Conservation (phyloP, 1,140 invertebrate genomes). For the Atta cephalotes region DNA sequence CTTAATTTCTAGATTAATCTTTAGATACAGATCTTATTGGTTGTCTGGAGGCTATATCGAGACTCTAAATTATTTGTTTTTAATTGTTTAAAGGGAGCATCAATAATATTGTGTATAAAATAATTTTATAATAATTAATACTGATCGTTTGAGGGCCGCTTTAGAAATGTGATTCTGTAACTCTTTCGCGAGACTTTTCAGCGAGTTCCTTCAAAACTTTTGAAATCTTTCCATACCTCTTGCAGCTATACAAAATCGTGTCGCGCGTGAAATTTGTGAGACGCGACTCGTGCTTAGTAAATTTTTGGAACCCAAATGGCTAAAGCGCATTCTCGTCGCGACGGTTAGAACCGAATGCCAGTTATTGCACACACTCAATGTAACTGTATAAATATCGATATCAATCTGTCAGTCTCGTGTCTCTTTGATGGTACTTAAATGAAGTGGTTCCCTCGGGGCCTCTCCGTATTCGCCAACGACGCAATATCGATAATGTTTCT, state of each 20-base stretch:
- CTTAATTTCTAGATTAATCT: too few species aligned
- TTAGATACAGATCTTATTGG: too few species aligned
- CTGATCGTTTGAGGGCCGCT: too few species aligned
- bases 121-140: too few species aligned
- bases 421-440: constrained; percentile 77
- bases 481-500: constrained; percentile 41
- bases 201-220: neutral
- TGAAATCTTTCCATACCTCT: neutral
- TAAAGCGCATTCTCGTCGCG: constrained; percentile 58
- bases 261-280: neutral
- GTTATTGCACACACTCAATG: constrained; percentile 71
- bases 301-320: constrained; percentile 2
- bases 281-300: constrained; percentile 28
- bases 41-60: too few species aligned
- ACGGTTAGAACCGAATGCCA: constrained; percentile 41
- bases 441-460: constrained; percentile 60
- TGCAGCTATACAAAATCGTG: neutral
- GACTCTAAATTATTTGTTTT: too few species aligned
- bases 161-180: neutral
- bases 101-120: too few species aligned
- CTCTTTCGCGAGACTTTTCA: neutral
- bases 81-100: too few species aligned
- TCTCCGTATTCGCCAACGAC: constrained; percentile 19
- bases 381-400: constrained; percentile 76
- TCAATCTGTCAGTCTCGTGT: constrained; percentile 76